Base-by-base conservation (phyloP, 2,888 invertebrate genomes). In the Andrena bicolor region DNA sequence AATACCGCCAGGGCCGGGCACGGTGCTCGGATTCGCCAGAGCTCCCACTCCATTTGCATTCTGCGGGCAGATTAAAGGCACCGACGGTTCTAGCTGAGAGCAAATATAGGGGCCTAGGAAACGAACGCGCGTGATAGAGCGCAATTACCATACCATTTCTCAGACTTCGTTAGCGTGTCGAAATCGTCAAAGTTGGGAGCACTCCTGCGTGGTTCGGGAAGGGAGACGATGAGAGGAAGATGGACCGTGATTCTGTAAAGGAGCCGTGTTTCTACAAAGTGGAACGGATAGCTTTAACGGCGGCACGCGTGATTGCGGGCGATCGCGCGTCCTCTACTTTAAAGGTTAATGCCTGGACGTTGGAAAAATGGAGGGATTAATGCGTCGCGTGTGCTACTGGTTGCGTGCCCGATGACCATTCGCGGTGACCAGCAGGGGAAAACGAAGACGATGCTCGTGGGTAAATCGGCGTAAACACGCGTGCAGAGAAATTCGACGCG, bases 341-440 rank as follows among this genome's bases (percentile, higher is more conserved):
- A 87, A 86, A 86, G 84, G 82, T 88, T 88, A 88, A 88, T 88
- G 86, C 77, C 87, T 76, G 48, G 76, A 86, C 73, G 56, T 28
- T 63, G 82, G 88, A 88, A 88, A 87, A 87, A 87, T 88, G 75
- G 75, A 61, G 70, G 86, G 82, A 90, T 89, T 88, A 89, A 90
- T 89, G 88, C 88, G 90, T 90, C 88, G 89, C 90, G 90, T 89
- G 90, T 88, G 88, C 86, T 86, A 88, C 90, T 80, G 89, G 85
- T 89, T 86, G 89, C 89, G 88, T 89, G 89, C 83, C 60, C 80
- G 80, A 78, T 88, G 83, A 84, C 86, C 90, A 88, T 90, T 88
- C 76, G 64, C 63, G 82, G 82, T 53, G 70, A 7, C 30, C 84
- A 13, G 58, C 56, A 64, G 64, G 0, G 58, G 74, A 82, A 82